phyloP scores from a whole-genome alignment of 1,140 invertebrate genomes.

The Zelostemma sp. region DNA sequence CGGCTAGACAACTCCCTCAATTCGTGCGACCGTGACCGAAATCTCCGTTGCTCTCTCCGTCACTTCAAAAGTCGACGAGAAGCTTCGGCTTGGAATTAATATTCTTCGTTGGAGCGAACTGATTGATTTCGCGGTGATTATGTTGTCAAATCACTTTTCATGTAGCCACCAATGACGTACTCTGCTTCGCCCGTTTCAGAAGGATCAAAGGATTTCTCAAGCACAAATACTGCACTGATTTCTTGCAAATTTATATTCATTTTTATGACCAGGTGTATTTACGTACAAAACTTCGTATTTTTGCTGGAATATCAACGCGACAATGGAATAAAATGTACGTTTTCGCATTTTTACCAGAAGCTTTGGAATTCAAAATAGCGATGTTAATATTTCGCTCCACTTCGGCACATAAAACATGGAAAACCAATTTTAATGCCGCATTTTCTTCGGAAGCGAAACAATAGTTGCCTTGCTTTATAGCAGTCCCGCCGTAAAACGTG shows the following conservation, averaged over 20 bases:
- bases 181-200: not conserved
- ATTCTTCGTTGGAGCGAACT: constrained; percentile 32
- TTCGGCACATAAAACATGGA: not conserved
- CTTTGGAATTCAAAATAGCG: no score
- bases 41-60: constrained; percentile 17
- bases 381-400: no score
- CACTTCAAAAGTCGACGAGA: constrained; percentile 27
- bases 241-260: no score
- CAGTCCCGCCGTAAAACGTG: constrained; percentile 6
- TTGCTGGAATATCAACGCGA: no score
- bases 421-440: constrained; percentile 28
- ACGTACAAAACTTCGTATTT: no score
- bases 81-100: constrained; percentile 35
- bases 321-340: no score
- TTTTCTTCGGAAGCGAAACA: constrained; percentile 14
- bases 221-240: no score
- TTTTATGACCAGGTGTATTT: no score
- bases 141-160: constrained; percentile 38
- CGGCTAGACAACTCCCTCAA: constrained; percentile 25
- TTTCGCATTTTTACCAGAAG: no score
- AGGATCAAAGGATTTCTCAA: no score
- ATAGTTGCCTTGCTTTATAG: constrained; percentile 11
- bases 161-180: constrained; percentile 23
- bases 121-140: constrained; percentile 36
- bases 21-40: constrained; percentile 39